These are phyloP conservation scores for Abramis brama DNA, from an alignment of 2,113 vertebrate species.

Conservation along the genomic window DNA sequence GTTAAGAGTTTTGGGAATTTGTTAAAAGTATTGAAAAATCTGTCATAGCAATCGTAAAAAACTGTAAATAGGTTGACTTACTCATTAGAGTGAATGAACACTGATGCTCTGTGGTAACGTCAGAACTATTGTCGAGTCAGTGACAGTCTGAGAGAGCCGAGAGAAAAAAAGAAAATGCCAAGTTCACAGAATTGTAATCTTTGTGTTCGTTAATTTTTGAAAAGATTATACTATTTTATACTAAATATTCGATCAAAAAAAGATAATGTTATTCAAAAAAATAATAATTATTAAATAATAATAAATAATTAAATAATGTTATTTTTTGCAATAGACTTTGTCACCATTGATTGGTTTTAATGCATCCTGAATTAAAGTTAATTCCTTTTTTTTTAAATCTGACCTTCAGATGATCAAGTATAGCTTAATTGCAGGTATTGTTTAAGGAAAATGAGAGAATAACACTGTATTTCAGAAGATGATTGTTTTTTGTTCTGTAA, in stretches of 20 bases:
- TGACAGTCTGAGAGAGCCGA: background rate
- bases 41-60: too few relatives aligned
- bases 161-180: background rate
- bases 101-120: background rate
- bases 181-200: too few relatives aligned
- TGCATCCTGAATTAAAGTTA: background rate
- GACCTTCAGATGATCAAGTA: background rate
- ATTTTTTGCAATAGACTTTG: too few relatives aligned
- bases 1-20: too few relatives aligned
- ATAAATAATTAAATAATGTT: too few relatives aligned
- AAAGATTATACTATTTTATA: too few relatives aligned
- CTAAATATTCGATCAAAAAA: too few relatives aligned
- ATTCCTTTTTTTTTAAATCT: background rate
- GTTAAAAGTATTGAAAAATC: too few relatives aligned
- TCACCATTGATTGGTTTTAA: background rate
- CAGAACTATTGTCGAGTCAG: background rate
- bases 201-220: too few relatives aligned
- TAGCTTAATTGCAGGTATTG: background rate
- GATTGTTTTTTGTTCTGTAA: conserved; percentile 34
- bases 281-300: too few relatives aligned
- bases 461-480: background rate
- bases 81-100: background rate
- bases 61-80: background rate
- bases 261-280: too few relatives aligned
- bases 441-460: background rate